Base-by-base conservation (phyloP, 1,140 invertebrate genomes). In the Drosophila ficusphila region DNA sequence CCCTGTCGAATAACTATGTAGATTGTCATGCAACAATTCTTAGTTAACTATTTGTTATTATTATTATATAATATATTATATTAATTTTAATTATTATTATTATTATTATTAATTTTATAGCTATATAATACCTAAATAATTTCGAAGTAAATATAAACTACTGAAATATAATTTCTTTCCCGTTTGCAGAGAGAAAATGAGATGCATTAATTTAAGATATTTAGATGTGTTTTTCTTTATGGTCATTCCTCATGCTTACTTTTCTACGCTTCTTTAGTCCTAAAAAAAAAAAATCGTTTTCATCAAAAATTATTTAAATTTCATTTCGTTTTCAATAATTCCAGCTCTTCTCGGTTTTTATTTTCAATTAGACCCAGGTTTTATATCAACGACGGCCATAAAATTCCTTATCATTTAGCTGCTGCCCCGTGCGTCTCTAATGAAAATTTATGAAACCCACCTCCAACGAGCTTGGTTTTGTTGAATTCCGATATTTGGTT, bases 261-360 rank as follows among this genome's bases (percentile, higher is more conserved):
- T 48, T 42, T 42, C 31, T 14, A 11, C 11, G 29, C 46, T 11
- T 19, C 46, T 48, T 48, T 33, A 16, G 18, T 48, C 14, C 25
- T 19, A 33, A 34, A 49, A 29, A 16, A 38, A 53, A 14, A 2
- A 9, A 6, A 27, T 2, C 5, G 38, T 72, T 78, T 78, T 44
- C 64, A 75, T 49, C 57, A 64, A 64, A 56, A 67, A 72, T 65
- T 79, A 79, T 79, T 79, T 33, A 76, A 76, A 79, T 79, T 71
- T 61, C 36, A 52, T 76, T 71, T 79, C 64, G 62, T 64, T 79
- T 74, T 71, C 69, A 44, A 79, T 74, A 58, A 48, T 25, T 52
- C 36, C 60, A 33, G 54, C 54, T 61, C 41, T 49, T 53, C 39
- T 76, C 27, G 46, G 41, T 73, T 78, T 77, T 78, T 54, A 69